A percentile compares a stretch with the other conserved stretches of the same genome.
Evolutionary conservation across 2,888 invertebrate genomes (phyloP).

Genomic region (Amaurobius ferox): DNA sequence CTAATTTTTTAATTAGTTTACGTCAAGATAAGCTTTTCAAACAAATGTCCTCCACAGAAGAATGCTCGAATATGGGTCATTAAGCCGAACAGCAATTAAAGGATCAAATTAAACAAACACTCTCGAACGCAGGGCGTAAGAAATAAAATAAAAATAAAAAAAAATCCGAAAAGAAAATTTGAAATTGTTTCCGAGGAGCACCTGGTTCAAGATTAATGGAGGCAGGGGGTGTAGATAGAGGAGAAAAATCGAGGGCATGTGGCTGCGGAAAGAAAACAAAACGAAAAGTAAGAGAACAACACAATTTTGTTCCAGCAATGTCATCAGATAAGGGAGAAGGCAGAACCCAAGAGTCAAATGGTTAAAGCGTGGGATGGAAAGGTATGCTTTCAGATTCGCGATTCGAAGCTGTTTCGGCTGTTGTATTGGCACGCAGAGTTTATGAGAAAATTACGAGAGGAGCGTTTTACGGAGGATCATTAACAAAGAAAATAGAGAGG

Average conservation of each 20-base stretch:
- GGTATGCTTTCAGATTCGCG: neutral
- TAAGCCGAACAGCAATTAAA: slow-evolving; percentile 65
- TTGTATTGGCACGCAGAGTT: neutral
- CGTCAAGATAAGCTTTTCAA: slow-evolving; percentile 21
- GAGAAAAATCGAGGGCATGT: slow-evolving; percentile 41
- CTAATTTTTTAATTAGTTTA: slow-evolving; percentile 70
- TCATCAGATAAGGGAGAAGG: slow-evolving; percentile 61
- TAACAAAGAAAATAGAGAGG: neutral
- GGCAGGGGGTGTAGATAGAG: slow-evolving; percentile 30
- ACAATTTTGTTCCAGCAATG: slow-evolving; percentile 39
- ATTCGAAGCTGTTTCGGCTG: neutral
- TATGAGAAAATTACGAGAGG: neutral
- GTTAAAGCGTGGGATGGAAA: slow-evolving; percentile 32
- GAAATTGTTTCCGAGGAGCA: slow-evolving; percentile 29
- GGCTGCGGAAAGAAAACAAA: slow-evolving; percentile 12
- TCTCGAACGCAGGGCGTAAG: neutral
- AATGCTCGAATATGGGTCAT: slow-evolving; percentile 56
- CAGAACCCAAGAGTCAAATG: slow-evolving; percentile 17
- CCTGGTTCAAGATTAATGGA: slow-evolving; percentile 68
- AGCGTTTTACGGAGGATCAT: neutral
- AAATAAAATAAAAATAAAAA: neutral
- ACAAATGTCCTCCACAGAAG: neutral
- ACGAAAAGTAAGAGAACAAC: slow-evolving; percentile 19
- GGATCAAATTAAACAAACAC: slow-evolving; percentile 58
- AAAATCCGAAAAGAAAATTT: slow-evolving; percentile 35